Base-by-base conservation (phyloP, 64 coral and sea anemone genomes). In the Catalaphyllia jardinei region DNA sequence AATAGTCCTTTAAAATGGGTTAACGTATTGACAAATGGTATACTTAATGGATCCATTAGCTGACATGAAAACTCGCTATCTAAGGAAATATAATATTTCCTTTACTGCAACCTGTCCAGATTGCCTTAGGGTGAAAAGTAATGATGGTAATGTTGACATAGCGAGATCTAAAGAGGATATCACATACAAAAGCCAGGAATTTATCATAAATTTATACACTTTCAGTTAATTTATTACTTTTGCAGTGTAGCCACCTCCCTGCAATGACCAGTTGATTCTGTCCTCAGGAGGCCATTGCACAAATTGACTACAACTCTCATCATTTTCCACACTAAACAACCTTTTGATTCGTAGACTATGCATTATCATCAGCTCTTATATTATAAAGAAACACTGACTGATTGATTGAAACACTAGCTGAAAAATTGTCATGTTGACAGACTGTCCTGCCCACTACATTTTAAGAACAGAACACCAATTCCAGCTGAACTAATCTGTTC, bases 21-120 rank as follows among this genome's bases (percentile, higher is more conserved):
- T 27, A 69, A 69, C 2, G 8, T 46, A 39, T 65, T 83, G 80
- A 83, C 30, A 83, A 20, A 8, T 42, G 22, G 35, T 65, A 63
- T 65, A 60, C 31, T 67, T 63, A 83, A 83, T 67, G 49, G 33
- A 42, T 83, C 80, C 49, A 22, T 79, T 55, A 28, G 49, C 57
- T 79, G 39, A 10, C 52, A 79, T 25, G 46, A 55, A 29, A 55
- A 79, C 46, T 55, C 51, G 59, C 50, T 59, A 55, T 52, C 73
- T 77, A 9, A 13, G 4, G 51, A 57, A 79, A 79, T 28, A 79
- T 3, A 35, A 35, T 35, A 35, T 35, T 35, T 35, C 33, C 33
- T 35, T 42, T 77, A 17, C 46, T 2, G 33, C 2, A 76, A 76
- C 50, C 20, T 10, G 22, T 28, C 10, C 65, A 28, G 10, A 27